Conservation (phyloP, 1,140 invertebrate genomes). For the Chrysopa pallens region DNA sequence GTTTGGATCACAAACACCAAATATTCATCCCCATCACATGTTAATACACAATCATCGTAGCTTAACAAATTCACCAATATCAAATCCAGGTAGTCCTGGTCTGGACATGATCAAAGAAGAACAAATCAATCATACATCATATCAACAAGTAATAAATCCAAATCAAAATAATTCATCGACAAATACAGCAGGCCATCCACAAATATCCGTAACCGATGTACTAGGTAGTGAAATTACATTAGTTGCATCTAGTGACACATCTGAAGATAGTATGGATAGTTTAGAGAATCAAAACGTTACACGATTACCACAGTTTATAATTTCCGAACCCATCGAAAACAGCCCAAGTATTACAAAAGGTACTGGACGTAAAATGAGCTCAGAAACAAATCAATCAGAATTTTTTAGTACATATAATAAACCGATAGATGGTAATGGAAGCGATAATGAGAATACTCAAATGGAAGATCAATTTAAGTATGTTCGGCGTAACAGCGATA, state of each 20-base stretch:
- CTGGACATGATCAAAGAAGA: slow-evolving; percentile 81
- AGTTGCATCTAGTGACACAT: slow-evolving; percentile 40
- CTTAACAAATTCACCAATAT: slow-evolving; percentile 36
- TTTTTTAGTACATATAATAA: background rate
- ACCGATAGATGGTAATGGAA: background rate
- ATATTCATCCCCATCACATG: slow-evolving; percentile 19
- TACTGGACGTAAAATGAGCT: slow-evolving; percentile 45
- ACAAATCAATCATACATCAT: slow-evolving; percentile 20
- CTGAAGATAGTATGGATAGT: slow-evolving; percentile 42
- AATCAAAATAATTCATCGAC: slow-evolving; percentile 2
- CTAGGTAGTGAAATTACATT: slow-evolving; percentile 61
- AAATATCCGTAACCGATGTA: slow-evolving; percentile 82
- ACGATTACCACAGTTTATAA: slow-evolving; percentile 41
- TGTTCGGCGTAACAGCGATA: slow-evolving; percentile 26
- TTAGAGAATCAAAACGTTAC: slow-evolving; percentile 28
- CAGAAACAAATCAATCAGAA: slow-evolving; percentile 23
- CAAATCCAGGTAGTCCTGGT: slow-evolving; percentile 42
- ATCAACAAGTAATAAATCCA: slow-evolving; percentile 2
- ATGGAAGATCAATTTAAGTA: slow-evolving; percentile 1
- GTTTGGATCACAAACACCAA: background rate
- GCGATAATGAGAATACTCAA: background rate
- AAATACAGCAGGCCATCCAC: slow-evolving; percentile 33
- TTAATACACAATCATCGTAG: slow-evolving; percentile 30
- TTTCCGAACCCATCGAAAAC: slow-evolving; percentile 53
- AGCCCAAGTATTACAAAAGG: slow-evolving; percentile 63